Evolutionary conservation across 2,797 vertebrate species (phyloP).

Genomic region (Darevskia mixta): DNA sequence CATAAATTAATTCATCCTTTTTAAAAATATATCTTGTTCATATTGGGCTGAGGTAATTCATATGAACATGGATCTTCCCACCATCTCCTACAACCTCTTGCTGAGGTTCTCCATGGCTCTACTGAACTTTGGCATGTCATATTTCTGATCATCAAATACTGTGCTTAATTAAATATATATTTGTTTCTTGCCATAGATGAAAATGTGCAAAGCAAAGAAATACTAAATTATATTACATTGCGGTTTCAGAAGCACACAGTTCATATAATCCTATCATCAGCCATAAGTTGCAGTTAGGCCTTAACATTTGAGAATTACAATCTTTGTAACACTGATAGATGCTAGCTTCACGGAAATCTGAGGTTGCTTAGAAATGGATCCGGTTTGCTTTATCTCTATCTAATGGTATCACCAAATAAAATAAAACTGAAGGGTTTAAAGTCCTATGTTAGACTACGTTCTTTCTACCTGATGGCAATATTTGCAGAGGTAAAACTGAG

Average conservation of each 20-base stretch:
- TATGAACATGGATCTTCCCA: background rate
- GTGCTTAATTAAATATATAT: background rate
- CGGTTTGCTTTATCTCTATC: background rate
- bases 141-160: background rate
- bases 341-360: background rate
- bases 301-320: background rate
- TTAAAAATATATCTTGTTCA: constrained; percentile 4
- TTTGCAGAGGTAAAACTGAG: background rate
- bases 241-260: background rate
- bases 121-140: background rate
- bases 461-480: too few species aligned
- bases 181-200: background rate
- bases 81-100: background rate
- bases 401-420: background rate
- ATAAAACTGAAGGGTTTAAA: background rate
- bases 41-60: background rate
- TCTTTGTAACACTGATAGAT: background rate
- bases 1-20: constrained; percentile 28
- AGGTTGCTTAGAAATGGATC: background rate
- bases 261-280: background rate
- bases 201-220: background rate
- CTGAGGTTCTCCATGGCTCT: background rate
- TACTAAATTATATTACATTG: background rate
- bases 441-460: background rate
- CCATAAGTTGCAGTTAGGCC: background rate